phyloP scores from a whole-genome alignment of 2,797 vertebrate species.

The Pristis pectinata region DNA sequence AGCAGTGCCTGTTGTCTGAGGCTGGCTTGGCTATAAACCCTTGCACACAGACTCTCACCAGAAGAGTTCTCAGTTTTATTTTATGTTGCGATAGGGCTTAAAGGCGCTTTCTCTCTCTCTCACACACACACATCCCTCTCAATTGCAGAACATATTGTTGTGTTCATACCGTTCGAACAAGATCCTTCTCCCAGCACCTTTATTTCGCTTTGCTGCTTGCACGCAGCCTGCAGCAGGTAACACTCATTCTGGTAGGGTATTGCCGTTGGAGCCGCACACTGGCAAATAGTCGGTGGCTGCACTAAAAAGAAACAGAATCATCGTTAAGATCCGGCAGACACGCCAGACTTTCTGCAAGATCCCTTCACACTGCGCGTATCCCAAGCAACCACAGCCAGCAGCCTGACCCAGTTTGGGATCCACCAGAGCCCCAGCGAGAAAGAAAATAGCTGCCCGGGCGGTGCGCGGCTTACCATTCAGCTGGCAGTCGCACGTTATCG shows the following conservation, averaged over 20 bases:
- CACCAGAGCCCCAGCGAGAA: neutral
- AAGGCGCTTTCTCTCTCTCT: neutral
- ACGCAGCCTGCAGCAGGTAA: conserved; percentile 87
- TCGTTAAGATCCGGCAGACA: neutral
- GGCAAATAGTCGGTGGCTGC: conserved; percentile 94
- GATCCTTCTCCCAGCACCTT: conserved; percentile 84
- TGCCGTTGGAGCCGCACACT: conserved; percentile 94
- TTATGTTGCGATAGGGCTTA: conserved; percentile 38
- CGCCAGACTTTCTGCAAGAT: neutral
- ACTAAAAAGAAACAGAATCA: conserved; percentile 57
- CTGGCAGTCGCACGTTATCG: conserved; percentile 97
- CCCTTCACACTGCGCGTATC: neutral
- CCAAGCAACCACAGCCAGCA: neutral
- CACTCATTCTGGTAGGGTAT: conserved; percentile 97
- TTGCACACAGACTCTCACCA: neutral
- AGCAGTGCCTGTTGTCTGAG: neutral
- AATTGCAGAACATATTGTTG: fast-evolving
- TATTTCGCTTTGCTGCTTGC: conserved; percentile 96
- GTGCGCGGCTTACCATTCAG: conserved; percentile 85
- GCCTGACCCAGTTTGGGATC: neutral
- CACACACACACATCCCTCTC: neutral
- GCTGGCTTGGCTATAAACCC: neutral
- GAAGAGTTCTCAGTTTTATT: conserved; percentile 39
- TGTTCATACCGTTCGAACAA: conserved; percentile 81
- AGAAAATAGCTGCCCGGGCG: neutral